A percentile compares a stretch with the other conserved stretches of the same genome.
Evolutionary conservation across 1,140 invertebrate genomes (phyloP).

Genomic region (Diorhabda carinulata): DNA sequence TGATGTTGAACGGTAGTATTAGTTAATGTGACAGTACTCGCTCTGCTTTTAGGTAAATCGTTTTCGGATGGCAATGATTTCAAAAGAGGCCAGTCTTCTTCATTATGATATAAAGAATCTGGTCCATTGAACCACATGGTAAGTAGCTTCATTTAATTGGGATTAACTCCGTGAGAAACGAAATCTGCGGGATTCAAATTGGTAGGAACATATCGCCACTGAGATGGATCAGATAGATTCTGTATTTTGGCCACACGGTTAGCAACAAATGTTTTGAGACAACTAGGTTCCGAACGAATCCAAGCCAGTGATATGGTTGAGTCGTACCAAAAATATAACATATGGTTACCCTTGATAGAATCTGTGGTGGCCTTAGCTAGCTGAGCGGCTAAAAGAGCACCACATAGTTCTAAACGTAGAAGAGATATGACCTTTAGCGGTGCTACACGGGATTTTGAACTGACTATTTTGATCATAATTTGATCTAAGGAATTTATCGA

Average conservation of each 20-base stretch:
- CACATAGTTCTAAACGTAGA: slow-evolving; percentile 18
- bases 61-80: too few relatives aligned
- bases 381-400: slow-evolving; percentile 13
- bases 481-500: neutral
- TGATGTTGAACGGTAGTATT: neutral
- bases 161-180: slow-evolving; percentile 43
- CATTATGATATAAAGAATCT: slow-evolving; percentile 8
- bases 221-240: slow-evolving; percentile 29
- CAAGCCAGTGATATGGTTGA: slow-evolving; percentile 23
- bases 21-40: neutral
- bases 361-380: neutral
- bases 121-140: slow-evolving; percentile 22
- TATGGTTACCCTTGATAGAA: slow-evolving; percentile 1
- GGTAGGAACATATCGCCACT: slow-evolving; percentile 43
- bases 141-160: slow-evolving; percentile 18
- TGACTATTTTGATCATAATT: slow-evolving; percentile 6
- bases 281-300: slow-evolving; percentile 11
- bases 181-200: slow-evolving; percentile 47
- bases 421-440: slow-evolving; percentile 16
- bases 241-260: slow-evolving; percentile 24
- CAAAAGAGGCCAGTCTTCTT: neutral
- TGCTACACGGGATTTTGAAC: slow-evolving; percentile 19
- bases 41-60: neutral
- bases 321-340: slow-evolving; percentile 21
- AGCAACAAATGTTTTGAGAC: slow-evolving; percentile 14